A percentile compares a stretch with the other conserved stretches of the same genome.
phyloP scores from a whole-genome alignment of 2,113 vertebrate genomes.

The Tricholaema leucomelas region DNA sequence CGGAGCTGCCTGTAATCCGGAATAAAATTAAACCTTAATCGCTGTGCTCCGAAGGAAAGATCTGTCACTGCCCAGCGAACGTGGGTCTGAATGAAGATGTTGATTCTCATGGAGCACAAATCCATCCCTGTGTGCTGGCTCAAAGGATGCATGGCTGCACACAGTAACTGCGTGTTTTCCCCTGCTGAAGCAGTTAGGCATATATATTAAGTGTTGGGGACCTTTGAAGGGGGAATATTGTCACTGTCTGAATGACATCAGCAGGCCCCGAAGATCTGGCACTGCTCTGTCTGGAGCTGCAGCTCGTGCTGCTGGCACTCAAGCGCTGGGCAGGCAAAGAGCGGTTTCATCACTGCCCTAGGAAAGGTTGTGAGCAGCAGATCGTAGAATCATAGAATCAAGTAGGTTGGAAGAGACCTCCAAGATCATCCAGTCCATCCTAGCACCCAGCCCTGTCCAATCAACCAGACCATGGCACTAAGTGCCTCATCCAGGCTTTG shows the following conservation, averaged over 20 bases:
- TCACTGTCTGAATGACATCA: accelerated
- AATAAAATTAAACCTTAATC: conserved; percentile 56
- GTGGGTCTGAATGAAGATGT: neutral
- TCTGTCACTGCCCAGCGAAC: conserved; percentile 10
- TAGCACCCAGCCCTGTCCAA: no score
- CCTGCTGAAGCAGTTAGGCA: neutral
- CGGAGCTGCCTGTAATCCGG: neutral
- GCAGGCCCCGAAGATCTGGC: accelerated
- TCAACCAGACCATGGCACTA: no score
- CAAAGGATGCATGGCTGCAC: neutral
- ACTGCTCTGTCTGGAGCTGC: accelerated
- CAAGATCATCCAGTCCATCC: no score
- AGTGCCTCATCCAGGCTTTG: no score
- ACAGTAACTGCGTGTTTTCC: neutral
- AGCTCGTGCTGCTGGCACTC: neutral
- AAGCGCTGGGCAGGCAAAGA: neutral
- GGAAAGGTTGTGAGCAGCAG: neutral
- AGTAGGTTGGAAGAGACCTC: no score
- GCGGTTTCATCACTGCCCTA: neutral
- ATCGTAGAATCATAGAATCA: no score
- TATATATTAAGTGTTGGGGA: neutral
- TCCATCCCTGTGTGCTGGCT: neutral
- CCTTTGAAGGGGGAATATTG: neutral
- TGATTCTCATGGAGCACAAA: neutral
- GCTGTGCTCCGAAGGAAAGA: neutral